Evolutionary conservation across 2,888 invertebrate species (phyloP), one percentile per base, ranked within the genome.

Genomic region (Drosophila niveifrons): DNA sequence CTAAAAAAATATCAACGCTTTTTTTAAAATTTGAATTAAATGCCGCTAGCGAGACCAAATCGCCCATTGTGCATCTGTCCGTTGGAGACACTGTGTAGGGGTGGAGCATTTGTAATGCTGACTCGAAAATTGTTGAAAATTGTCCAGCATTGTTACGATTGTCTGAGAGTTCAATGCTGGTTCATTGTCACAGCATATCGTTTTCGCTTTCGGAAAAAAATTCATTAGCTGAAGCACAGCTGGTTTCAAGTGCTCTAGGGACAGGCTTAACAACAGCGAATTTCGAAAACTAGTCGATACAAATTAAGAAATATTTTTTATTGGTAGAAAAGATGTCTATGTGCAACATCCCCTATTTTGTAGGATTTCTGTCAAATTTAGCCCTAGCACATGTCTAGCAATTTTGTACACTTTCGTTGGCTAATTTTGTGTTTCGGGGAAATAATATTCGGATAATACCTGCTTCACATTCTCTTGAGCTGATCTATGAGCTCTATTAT

Each of bases 301-400:
- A 57, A 23, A 23, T 47, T 18, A 57, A 36, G 13, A 57, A 57
- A 10, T 10, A 31, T 31, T 10, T 31, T 31, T 31, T 31, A 9
- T 31, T 9, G 3, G n/a, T 39, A 39, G 59, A 51, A 18, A 51
- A 51, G 18, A 43, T 59, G 59, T 59, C 59, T 50, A 59, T 59
- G 43, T 51, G 59, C 18, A 59, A 43, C 43, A 59, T 59, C 59
- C 4, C 51, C 51, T 52, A 44, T 50, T 4, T 51, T n/a, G n/a
- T n/a, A n/a, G n/a, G n/a, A n/a, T n/a, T n/a, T n/a, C n/a, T n/a
- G n/a, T n/a, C n/a, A n/a, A n/a, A 18, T 44, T 34, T 52, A 11
- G 34, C 28, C 28, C 28, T 28, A 28, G 28, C 36, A 36, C 36
- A 36, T 36, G 11, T 36, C 36, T 36, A 9, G 36, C 36, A 36